Base-by-base conservation (phyloP, 2,113 vertebrate species). In the Nothobranchius kuhntae region DNA sequence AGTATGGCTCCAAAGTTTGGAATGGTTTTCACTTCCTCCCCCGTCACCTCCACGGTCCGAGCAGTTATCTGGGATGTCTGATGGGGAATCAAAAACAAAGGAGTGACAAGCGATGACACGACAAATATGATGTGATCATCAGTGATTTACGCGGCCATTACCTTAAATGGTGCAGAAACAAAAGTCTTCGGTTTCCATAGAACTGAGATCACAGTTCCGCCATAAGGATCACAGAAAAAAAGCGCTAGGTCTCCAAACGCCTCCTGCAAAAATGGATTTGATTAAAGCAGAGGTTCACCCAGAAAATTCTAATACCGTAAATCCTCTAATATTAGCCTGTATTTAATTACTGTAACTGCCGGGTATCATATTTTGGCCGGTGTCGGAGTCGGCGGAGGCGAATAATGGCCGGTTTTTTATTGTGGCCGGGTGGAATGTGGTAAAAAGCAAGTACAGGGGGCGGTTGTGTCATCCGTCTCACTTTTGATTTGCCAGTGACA, bases 151-250 rank as follows among this genome's bases (percentile, higher is more conserved):
- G 26, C 4, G 26, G 26, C 26, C 26, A 4, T 76, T 55, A 99
- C 96, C 95, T 97, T 98, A 73, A 99, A 99, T 8, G 95, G 92
- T 71, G 92, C 87, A 3, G 95, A 92, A 44, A 87, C 68, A 78
- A 99, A 99, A 72, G 95, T 93, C 12, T 91, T 87, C 11, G 97
- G 97, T 65, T 96, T 99, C 97, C 97, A 99, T 46, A 99, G 87
- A 68, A 98, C 96, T 21, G 94, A 92, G 0, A 99, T 94, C 75
- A 98, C 94, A 13, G 93, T 94, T 44, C 97, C 96, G 2, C 98
- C 98, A 42, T 95, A 92, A 9, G 92, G 92, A 87, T 99, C 96
- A 6, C 93, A 94, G 91, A 98, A 98, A 82, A 99, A 99, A 58
- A 99, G 91, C 0, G 96, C 96, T 1, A 99, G 80, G 75, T 97